phyloP scores from a whole-genome alignment of 2,797 vertebrate species.

The Chiloscyllium punctatum region DNA sequence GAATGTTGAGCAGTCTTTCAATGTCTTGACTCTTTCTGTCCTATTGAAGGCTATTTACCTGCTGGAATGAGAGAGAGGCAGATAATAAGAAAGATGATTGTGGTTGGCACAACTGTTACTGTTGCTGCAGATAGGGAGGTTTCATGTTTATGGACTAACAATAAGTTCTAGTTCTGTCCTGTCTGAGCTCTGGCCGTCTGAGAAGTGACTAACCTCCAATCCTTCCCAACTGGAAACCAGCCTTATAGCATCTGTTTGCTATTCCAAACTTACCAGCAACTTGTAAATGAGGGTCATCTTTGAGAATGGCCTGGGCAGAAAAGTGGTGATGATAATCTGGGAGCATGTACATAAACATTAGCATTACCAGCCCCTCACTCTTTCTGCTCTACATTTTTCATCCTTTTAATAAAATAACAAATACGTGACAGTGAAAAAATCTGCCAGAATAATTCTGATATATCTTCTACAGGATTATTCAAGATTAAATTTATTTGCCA shows the following conservation, averaged over 20 bases:
- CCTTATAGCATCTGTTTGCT: background rate
- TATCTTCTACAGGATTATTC: background rate
- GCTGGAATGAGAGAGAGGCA: no score
- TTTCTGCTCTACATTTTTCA: background rate
- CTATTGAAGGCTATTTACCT: no score
- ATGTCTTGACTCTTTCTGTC: no score
- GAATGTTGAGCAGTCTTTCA: background rate
- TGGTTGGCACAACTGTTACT: no score
- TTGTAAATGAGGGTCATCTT: background rate
- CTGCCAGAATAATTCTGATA: slow-evolving; percentile 14
- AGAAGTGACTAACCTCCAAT: background rate
- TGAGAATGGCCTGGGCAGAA: background rate
- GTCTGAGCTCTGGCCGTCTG: background rate
- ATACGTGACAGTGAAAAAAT: background rate
- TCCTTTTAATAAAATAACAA: background rate
- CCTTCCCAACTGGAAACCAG: background rate
- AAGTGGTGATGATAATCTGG: background rate
- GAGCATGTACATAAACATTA: background rate
- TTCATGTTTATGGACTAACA: background rate
- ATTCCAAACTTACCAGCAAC: background rate
- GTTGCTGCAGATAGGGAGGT: no score
- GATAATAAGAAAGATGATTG: no score
- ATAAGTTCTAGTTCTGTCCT: background rate
- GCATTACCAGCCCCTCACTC: no score
- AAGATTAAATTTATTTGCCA: background rate